Evolutionary conservation across 2,888 invertebrate species (phyloP).

Genomic region (Eurytoma adleriae): DNA sequence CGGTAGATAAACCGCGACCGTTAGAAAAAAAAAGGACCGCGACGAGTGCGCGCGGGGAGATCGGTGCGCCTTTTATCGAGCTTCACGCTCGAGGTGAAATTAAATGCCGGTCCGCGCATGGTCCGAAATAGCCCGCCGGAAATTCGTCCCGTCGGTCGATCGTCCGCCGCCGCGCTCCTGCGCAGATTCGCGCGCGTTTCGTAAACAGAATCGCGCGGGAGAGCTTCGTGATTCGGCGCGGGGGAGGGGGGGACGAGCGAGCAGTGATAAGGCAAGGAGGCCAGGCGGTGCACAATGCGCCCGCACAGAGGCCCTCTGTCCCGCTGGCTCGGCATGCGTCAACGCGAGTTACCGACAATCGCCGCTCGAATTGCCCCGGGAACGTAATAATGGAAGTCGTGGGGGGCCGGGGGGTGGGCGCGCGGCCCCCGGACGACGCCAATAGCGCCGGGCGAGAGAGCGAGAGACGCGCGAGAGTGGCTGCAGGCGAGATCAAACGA

Average conservation of each 20-base stretch:
- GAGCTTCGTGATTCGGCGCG: not conserved
- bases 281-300: not conserved
- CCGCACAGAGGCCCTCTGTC: not conserved
- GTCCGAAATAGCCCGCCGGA: not conserved
- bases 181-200: no score
- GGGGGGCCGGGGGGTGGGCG: not conserved
- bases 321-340: not conserved
- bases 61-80: no score
- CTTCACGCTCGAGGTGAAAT: not conserved
- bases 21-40: no score
- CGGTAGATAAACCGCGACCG: no score
- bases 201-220: no score
- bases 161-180: no score
- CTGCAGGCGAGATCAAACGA: constrained; percentile 45
- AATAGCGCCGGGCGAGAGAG: not conserved
- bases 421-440: not conserved
- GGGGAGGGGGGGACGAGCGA: not conserved
- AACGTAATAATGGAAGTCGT: constrained; percentile 28
- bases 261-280: not conserved
- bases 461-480: constrained; percentile 1
- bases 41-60: no score
- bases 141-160: no score
- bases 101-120: not conserved
- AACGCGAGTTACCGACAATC: constrained; percentile 28
- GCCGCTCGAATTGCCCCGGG: constrained; percentile 22